Evolutionary conservation across 2,888 invertebrate genomes (phyloP), one percentile per base, ranked within the genome.

Genomic region (Eucera pruinosa): DNA sequence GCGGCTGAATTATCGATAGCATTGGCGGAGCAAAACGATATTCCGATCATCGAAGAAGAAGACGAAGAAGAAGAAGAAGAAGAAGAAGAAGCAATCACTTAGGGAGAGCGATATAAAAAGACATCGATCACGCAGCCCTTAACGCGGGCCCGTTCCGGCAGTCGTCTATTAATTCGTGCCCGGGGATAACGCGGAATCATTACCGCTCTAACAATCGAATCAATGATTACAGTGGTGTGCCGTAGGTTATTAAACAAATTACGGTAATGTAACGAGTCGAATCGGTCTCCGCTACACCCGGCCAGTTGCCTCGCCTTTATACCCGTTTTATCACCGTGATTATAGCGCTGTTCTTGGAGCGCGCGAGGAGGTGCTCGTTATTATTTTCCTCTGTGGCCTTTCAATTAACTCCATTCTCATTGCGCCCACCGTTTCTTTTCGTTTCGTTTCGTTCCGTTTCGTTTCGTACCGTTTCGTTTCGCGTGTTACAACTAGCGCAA

Each of bases 91-190:
- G 66, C 36, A 57, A 73, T 78, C 50, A 55, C 58, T 64, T 70
- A 57, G n/a, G n/a, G n/a, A n/a, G 47, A 64, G 6, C n/a, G 75
- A 43, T 81, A 70, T 81, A 84, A 79, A 81, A 83, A 72, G 76
- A 81, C 67, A 39, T 47, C 20, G 65, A 55, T 73, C 65, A n/a
- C n/a, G n/a, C n/a, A 48, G n/a, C 45, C 47, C 43, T 55, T 58
- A 33, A 58, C 18, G 55, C 70, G 23, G 58, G 6, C 11, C 39
- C 27, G 50, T 39, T 23, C 41, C 23, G 52, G 58, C 55, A 48
- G 23, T 52, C 70, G 43, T 52, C 71, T 48, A 80, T 82, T 71
- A 82, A 84, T 84, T 84, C 80, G 64, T 55, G n/a, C n/a, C 43
- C 55, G 48, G 23, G 48, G 67, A 60, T 64, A 57, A 66, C 25